Base-by-base conservation (phyloP, 2,113 vertebrate genomes). In the Hippocampus barbouri region DNA sequence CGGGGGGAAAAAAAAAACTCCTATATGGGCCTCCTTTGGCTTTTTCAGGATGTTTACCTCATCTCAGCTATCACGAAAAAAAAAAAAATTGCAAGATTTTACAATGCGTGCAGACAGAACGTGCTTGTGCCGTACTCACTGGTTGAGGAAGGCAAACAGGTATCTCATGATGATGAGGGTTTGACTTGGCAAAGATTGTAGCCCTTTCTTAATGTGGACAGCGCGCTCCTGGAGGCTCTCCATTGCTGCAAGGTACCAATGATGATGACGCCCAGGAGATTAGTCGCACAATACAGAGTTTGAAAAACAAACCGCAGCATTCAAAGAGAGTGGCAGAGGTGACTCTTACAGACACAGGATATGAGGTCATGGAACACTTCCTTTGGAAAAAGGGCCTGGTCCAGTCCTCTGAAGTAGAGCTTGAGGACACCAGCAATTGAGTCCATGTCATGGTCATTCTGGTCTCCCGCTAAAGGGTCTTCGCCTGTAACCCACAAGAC, bases 371-470 rank as follows among this genome's bases (percentile, higher is more conserved):
- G 96, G 86, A 99, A 99, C 91, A 98, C 95, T 88, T 99, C 97
- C 91, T 97, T 98, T 14, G 97, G 97, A 86, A 99, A 98, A 38
- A 99, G 95, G 6, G 96, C 95, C 8, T 95, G 94, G 72, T 97
- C 95, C 85, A 98, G 69, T 0, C 97, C 97, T 86, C 97, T 91
- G 74, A 99, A 99, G 77, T 99, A 96, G 63, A 99, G 96, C 84
- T 99, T 99, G 63, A 98, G 92, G 41, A 99, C 97, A 0, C 97
- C 95, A 30, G 97, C 97, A 73, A 99, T 98, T 66, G 97, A 99
- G 86, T 99, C 97, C 94, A 98, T 96, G 90, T 98, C 97, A 1
- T 98, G 97, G 89, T 98, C 97, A 2, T 99, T 98, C 90, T 98
- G 96, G 88, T 99, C 97, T 62, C 96, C 96, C 54, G 96, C 96